Conservation (phyloP, 2,888 invertebrate genomes). For the Frankliniella intonsa region DNA sequence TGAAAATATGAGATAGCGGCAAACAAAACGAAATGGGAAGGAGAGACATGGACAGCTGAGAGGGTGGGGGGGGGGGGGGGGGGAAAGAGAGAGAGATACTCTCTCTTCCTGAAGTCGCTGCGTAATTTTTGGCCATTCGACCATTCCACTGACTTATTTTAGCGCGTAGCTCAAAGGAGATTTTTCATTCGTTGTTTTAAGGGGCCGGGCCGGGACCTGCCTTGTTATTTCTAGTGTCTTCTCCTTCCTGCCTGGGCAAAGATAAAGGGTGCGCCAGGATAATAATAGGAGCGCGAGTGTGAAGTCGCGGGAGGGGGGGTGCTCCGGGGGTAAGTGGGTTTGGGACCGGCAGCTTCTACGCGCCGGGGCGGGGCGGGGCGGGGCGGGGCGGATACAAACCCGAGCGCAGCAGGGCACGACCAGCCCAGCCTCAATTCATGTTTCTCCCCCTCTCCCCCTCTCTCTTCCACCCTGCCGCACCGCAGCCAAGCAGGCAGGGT, state of each 20-base stretch:
- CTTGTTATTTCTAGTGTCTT: too few relatives aligned
- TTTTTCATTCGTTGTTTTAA: too few relatives aligned
- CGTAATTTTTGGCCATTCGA: too few relatives aligned
- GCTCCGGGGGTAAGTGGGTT: background rate
- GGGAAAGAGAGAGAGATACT: background rate
- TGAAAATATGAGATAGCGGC: too few relatives aligned
- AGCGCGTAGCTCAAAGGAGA: too few relatives aligned
- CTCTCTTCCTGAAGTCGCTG: too few relatives aligned
- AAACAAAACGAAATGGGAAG: background rate
- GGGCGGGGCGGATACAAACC: background rate
- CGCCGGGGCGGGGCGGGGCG: background rate
- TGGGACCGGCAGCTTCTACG: background rate
- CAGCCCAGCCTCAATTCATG: background rate
- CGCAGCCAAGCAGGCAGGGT: background rate
- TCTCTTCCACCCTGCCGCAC: background rate
- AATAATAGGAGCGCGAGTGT: background rate
- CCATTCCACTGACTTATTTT: too few relatives aligned
- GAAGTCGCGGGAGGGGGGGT: background rate
- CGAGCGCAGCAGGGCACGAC: background rate
- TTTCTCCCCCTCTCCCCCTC: background rate
- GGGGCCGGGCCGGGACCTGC: too few relatives aligned
- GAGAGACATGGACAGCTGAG: background rate
- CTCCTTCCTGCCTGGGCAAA: background rate
- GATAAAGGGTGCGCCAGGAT: background rate
- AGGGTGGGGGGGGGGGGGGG: background rate